Evolutionary conservation across 2,113 vertebrate species (phyloP).

Genomic region (Channa argus): DNA sequence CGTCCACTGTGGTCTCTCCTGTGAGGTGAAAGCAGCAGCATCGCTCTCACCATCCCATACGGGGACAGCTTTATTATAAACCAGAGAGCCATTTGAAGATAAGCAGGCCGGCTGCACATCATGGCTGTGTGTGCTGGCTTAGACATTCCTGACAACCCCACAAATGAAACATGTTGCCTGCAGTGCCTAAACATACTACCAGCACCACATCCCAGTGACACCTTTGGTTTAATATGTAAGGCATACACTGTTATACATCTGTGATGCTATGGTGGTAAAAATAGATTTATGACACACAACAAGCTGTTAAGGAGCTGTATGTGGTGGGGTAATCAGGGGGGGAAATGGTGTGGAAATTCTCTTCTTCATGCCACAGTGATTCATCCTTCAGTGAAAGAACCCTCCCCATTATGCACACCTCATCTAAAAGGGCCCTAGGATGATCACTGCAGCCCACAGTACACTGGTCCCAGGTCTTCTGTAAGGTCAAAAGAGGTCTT

Average conservation of each 20-base stretch:
- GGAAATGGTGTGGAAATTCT: constrained; percentile 87
- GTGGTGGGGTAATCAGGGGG: constrained; percentile 85
- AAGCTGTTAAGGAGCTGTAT: constrained; percentile 85
- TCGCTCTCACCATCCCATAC: constrained; percentile 21
- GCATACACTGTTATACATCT: constrained; percentile 76
- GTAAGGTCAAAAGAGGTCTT: constrained; percentile 66
- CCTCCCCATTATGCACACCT: constrained; percentile 82
- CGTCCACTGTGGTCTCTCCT: constrained; percentile 26
- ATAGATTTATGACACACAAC: constrained; percentile 86
- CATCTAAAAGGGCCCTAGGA: constrained; percentile 75
- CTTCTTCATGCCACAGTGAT: constrained; percentile 87
- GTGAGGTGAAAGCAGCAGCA: constrained; percentile 29
- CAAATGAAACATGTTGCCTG: constrained; percentile 37
- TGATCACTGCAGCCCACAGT: constrained; percentile 47
- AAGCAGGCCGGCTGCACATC: constrained; percentile 24
- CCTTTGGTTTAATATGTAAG: constrained; percentile 76
- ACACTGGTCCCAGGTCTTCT: constrained; percentile 70
- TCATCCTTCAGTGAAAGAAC: constrained; percentile 86
- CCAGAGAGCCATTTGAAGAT: constrained; percentile 52
- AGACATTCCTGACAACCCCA: constrained; percentile 25
- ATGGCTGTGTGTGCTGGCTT: constrained; percentile 10
- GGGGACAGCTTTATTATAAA: constrained; percentile 50
- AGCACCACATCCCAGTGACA: constrained; percentile 54
- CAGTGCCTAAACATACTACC: constrained; percentile 30
- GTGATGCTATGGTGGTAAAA: constrained; percentile 76